A percentile compares a stretch with the other conserved stretches of the same genome.
Conservation (phyloP, 2,113 vertebrate species). For the Lepidothrix coronata region DNA sequence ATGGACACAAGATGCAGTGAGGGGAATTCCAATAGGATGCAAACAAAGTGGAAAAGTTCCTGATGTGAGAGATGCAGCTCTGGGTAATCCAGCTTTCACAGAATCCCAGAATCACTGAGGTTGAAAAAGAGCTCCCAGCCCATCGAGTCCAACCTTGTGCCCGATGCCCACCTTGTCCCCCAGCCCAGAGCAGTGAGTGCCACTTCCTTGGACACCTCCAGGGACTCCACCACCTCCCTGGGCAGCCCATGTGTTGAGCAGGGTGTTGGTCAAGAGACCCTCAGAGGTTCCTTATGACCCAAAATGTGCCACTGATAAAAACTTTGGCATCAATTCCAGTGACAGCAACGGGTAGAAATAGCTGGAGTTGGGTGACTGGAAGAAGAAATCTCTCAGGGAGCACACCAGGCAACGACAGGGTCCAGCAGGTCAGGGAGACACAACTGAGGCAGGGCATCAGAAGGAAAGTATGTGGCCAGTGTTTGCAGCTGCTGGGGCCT, state of each 20-base stretch:
- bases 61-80: rapidly evolving
- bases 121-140: neutral
- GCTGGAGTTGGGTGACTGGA: neutral
- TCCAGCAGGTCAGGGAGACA: neutral
- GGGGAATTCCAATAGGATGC: neutral
- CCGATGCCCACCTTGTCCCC: rapidly evolving
- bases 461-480: neutral
- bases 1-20: neutral
- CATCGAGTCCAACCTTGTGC: rapidly evolving
- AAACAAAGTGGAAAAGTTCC: neutral
- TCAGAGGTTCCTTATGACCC: neutral
- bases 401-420: rapidly evolving
- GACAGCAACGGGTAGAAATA: neutral
- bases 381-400: neutral
- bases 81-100: neutral
- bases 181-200: neutral
- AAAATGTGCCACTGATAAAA: neutral
- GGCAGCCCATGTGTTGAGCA: neutral
- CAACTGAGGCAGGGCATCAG: neutral
- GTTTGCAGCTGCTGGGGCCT: neutral
- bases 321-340: rapidly evolving
- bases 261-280: neutral
- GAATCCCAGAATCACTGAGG: neutral
- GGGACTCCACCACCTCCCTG: neutral
- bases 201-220: neutral